Evolutionary conservation across 2,797 vertebrate genomes (phyloP).

Genomic region (Eptatretus atami): DNA sequence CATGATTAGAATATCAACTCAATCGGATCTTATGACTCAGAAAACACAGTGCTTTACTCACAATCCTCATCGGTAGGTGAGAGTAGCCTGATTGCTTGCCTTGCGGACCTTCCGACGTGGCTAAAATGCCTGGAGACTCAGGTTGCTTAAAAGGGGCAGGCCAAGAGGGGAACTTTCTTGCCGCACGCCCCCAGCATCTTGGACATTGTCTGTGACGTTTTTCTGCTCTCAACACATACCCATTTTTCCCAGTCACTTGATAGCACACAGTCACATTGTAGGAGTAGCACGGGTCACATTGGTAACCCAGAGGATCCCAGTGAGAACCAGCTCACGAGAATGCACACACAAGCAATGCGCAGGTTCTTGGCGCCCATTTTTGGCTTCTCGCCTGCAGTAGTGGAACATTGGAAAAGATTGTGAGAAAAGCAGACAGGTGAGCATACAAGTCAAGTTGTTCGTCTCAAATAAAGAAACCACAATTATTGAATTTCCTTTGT

Average conservation of each 20-base stretch:
- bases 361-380: constrained; percentile 59
- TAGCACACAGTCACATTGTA: constrained; percentile 57
- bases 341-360: constrained; percentile 52
- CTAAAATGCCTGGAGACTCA: constrained; percentile 35
- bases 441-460: too few relatives aligned
- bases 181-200: constrained; percentile 36
- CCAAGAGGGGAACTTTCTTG: constrained; percentile 37
- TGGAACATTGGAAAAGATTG: background rate
- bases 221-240: constrained; percentile 27
- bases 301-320: constrained; percentile 72
- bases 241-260: constrained; percentile 19
- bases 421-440: background rate
- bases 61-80: constrained; percentile 85
- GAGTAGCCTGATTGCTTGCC: constrained; percentile 50
- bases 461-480: too few relatives aligned
- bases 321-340: constrained; percentile 43
- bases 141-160: constrained; percentile 41
- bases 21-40: background rate
- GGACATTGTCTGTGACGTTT: constrained; percentile 49
- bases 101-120: constrained; percentile 69
- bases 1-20: too few relatives aligned
- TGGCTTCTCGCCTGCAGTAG: constrained; percentile 38
- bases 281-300: constrained; percentile 69
- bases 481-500: too few relatives aligned
- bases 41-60: constrained; percentile 18